Evolutionary conservation across 2,888 invertebrate species (phyloP).

Genomic region (Troides oblongomaculatus): DNA sequence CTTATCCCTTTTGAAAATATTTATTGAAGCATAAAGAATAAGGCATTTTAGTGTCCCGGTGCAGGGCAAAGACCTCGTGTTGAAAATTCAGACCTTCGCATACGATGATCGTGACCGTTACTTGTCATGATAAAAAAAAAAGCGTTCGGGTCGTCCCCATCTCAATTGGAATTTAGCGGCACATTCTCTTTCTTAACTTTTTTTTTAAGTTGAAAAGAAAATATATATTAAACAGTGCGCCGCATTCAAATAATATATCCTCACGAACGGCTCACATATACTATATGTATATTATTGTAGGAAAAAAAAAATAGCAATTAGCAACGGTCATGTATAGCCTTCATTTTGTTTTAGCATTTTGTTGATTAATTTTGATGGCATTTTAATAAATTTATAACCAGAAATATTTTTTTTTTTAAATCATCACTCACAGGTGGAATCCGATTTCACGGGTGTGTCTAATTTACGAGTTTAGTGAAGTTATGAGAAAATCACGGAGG

Average conservation of each 20-base stretch:
- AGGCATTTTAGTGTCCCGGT: conserved; percentile 36
- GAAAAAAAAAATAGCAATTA: conserved; percentile 18
- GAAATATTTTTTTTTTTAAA: conserved; percentile 23
- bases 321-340: conserved; percentile 14
- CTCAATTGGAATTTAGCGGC: conserved; percentile 27
- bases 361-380: conserved; percentile 24
- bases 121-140: conserved; percentile 30
- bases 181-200: conserved; percentile 22
- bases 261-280: not conserved
- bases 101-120: conserved; percentile 29
- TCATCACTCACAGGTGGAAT: conserved; percentile 11
- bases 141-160: conserved; percentile 26
- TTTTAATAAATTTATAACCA: conserved; percentile 28
- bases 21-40: conserved; percentile 31
- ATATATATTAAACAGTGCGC: conserved; percentile 1
- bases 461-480: conserved; percentile 23
- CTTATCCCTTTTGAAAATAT: conserved; percentile 30
- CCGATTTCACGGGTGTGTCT: conserved; percentile 19
- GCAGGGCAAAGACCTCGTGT: conserved; percentile 39
- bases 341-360: conserved; percentile 18
- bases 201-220: conserved; percentile 6
- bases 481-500: conserved; percentile 14
- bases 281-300: not conserved
- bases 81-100: conserved; percentile 31
- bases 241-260: not conserved